These are phyloP conservation scores for Lepeophtheirus nordmannii DNA, from an alignment of 2,888 invertebrate genomes.

Conservation along the genomic window DNA sequence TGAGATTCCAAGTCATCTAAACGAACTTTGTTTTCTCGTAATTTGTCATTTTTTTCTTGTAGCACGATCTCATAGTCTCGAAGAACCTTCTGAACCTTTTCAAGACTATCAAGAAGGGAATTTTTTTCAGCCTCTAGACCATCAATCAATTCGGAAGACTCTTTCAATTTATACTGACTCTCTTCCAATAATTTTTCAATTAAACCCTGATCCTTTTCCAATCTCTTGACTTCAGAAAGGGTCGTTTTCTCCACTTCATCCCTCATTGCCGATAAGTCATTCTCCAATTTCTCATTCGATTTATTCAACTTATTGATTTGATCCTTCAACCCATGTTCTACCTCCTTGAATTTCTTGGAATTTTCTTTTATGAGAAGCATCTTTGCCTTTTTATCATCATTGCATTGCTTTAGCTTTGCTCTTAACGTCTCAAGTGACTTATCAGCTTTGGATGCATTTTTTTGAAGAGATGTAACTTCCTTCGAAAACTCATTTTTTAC, in stretches of 20 bases:
- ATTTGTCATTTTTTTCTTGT: constrained; percentile 19
- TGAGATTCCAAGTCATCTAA: constrained; percentile 10
- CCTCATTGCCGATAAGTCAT: not conserved
- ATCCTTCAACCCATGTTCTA: constrained; percentile 8
- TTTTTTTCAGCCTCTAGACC: constrained; percentile 10
- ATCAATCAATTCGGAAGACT: not conserved
- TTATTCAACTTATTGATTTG: constrained; percentile 8
- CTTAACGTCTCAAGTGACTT: constrained; percentile 1
- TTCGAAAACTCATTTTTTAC: not conserved
- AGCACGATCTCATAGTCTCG: constrained; percentile 16
- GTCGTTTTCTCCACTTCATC: not conserved
- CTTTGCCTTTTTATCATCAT: constrained; percentile 1
- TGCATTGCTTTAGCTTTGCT: constrained; percentile 5
- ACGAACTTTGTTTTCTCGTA: not conserved
- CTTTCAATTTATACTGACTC: not conserved
- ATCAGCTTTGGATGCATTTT: not conserved
- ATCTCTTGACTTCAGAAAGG: not conserved
- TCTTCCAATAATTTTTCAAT: constrained; percentile 1
- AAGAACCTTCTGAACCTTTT: constrained; percentile 17
- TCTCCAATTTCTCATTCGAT: not conserved
- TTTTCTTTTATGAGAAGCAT: not conserved
- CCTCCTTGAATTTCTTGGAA: constrained; percentile 9
- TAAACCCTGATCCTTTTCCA: constrained; percentile 4
- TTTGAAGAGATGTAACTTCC: not conserved
- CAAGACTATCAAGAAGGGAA: constrained; percentile 15